Evolutionary conservation across 53 echinoderm and acorn worm species (phyloP).

Genomic region (Temnopleurus reevesii): DNA sequence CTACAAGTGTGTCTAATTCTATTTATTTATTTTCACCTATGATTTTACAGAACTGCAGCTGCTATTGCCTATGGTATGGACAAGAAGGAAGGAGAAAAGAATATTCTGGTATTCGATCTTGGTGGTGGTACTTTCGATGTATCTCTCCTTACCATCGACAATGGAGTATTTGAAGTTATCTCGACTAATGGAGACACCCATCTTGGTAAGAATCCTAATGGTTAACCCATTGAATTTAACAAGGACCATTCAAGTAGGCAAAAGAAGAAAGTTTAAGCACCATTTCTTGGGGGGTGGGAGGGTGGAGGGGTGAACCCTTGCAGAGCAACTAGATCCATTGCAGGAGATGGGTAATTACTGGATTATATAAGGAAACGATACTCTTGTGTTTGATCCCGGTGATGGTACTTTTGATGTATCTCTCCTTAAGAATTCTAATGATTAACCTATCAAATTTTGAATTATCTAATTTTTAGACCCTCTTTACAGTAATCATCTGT

Average conservation of each 20-base stretch:
- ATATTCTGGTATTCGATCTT: constrained; percentile 98
- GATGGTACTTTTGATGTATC: constrained; percentile 98
- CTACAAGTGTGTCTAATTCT: too few relatives aligned
- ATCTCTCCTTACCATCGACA: constrained; percentile 94
- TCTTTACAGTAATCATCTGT: too few relatives aligned
- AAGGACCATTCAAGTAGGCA: too few relatives aligned
- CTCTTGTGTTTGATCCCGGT: constrained; percentile 96
- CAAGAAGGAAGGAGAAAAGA: constrained; percentile 95
- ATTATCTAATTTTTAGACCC: too few relatives aligned
- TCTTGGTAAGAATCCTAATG: constrained; percentile 90
- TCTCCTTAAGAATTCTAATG: constrained; percentile 73
- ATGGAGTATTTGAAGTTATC: constrained; percentile 97
- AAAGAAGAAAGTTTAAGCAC: too few relatives aligned
- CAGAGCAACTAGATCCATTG: too few relatives aligned
- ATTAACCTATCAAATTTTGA: too few relatives aligned
- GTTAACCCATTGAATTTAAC: too few relatives aligned
- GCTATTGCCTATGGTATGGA: constrained; percentile 99
- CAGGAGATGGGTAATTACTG: too few relatives aligned
- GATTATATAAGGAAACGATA: constrained; percentile 94
- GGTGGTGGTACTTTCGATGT: constrained; percentile 98
- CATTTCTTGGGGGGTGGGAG: too few relatives aligned
- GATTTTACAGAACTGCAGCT: constrained; percentile 83
- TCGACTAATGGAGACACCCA: constrained; percentile 97
- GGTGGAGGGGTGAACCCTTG: too few relatives aligned
- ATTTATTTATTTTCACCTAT: too few relatives aligned